Percentiles rank a stretch among this genome's conserved stretches.
phyloP scores from a whole-genome alignment of 2,888 invertebrate species.

The Ganaspis brasiliensis region DNA sequence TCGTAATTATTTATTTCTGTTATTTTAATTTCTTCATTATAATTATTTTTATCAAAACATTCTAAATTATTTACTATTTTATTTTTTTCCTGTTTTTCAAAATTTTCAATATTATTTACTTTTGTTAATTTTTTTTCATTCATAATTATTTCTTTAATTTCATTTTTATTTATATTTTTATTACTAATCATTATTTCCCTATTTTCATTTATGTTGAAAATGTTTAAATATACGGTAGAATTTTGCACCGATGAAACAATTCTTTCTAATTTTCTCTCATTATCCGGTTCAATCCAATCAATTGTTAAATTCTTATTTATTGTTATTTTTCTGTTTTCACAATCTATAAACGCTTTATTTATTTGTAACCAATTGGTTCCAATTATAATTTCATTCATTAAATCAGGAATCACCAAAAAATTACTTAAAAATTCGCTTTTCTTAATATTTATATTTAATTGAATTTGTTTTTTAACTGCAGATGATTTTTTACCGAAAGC shows the following conservation, averaged over 20 bases:
- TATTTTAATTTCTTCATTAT: no score
- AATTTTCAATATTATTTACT: no score
- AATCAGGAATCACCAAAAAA: conserved; percentile 52
- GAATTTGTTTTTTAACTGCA: conserved; percentile 43
- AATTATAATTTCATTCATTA: conserved; percentile 53
- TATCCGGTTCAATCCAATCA: neutral
- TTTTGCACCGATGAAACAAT: neutral
- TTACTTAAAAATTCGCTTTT: conserved; percentile 5
- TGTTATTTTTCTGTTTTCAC: conserved; percentile 31
- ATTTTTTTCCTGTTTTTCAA: no score
- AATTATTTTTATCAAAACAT: no score
- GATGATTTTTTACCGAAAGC: conserved; percentile 48
- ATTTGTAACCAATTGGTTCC: conserved; percentile 56
- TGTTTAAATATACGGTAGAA: no score
- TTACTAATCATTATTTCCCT: no score
- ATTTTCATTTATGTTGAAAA: no score
- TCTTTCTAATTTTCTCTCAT: neutral
- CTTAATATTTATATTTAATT: conserved; percentile 44
- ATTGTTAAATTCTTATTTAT: conserved; percentile 8
- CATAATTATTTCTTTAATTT: no score
- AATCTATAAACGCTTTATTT: conserved; percentile 51
- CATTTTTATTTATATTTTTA: no score
- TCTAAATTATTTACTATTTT: no score
- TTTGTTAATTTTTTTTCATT: no score
- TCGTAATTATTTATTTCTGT: no score